phyloP scores from a whole-genome alignment of 2,797 vertebrate species.

The Notolepis coatsorum region DNA sequence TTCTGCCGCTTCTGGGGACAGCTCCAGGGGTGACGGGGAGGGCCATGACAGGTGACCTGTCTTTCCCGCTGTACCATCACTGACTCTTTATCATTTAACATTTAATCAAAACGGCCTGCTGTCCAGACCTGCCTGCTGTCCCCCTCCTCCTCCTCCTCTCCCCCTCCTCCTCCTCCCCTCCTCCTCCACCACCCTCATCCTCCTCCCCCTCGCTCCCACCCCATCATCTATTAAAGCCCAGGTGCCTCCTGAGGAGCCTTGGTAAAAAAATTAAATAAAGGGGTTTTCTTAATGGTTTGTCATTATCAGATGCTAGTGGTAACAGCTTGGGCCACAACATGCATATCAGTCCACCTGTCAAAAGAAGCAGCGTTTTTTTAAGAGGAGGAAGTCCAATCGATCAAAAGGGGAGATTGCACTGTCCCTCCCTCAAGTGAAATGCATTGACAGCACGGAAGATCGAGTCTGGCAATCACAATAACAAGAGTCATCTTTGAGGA shows the following conservation, averaged over 20 bases:
- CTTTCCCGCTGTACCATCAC: conserved; percentile 43
- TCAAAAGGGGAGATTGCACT: conserved; percentile 15
- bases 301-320: conserved; percentile 26
- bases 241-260: neutral
- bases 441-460: neutral
- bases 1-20: conserved; percentile 48
- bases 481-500: neutral
- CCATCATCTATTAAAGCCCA: neutral
- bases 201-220: neutral
- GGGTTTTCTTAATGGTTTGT: conserved; percentile 12
- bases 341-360: conserved; percentile 51
- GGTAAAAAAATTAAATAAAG: neutral
- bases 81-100: conserved; percentile 76
- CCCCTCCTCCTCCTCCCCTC: conserved; percentile 20
- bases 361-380: conserved; percentile 7
- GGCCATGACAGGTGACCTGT: conserved; percentile 70
- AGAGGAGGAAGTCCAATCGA: conserved; percentile 21
- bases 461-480: neutral
- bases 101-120: conserved; percentile 74
- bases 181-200: neutral
- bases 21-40: conserved; percentile 37
- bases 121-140: conserved; percentile 19
- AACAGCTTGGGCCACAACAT: conserved; percentile 18
- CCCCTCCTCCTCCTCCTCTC: conserved; percentile 3
- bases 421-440: neutral